Evolutionary conservation across 2,888 invertebrate genomes (phyloP).

Genomic region (Coremacera marginata): DNA sequence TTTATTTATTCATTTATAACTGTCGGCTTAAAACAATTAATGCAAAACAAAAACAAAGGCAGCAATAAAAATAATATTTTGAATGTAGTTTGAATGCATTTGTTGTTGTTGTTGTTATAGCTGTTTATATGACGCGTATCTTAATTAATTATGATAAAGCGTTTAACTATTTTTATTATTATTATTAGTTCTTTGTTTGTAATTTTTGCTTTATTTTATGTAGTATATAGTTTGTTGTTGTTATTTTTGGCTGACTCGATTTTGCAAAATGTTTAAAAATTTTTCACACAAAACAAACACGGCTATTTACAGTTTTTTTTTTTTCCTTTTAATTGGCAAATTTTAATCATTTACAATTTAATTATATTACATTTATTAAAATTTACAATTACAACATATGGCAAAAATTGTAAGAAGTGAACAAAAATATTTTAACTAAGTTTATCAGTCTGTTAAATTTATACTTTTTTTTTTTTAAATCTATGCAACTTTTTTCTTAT

Average conservation of each 20-base stretch:
- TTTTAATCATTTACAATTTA: constrained; percentile 25
- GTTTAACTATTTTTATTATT: constrained; percentile 24
- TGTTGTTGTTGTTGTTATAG: background rate
- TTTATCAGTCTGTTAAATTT: constrained; percentile 64
- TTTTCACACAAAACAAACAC: constrained; percentile 11
- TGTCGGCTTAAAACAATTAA: no score
- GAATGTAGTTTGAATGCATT: constrained; percentile 1
- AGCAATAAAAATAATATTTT: background rate
- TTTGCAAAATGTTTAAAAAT: constrained; percentile 3
- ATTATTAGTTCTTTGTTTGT: constrained; percentile 24
- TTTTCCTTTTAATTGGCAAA: background rate
- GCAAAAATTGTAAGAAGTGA: background rate
- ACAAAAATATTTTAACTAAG: constrained; percentile 57
- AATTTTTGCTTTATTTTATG: background rate
- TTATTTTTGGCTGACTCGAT: constrained; percentile 34
- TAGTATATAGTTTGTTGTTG: constrained; percentile 1
- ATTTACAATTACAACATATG: constrained; percentile 8
- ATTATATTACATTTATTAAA: constrained; percentile 26
- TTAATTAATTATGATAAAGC: constrained; percentile 29
- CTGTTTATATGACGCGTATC: background rate
- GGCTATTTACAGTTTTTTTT: constrained; percentile 10
- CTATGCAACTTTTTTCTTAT: constrained; percentile 34
- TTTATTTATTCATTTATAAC: constrained; percentile 9
- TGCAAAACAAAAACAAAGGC: no score
- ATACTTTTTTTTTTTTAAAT: constrained; percentile 28